Evolutionary conservation across 2,888 invertebrate species (phyloP), one percentile per base, ranked within the genome.

Genomic region (Steinernema carpocapsae): DNA sequence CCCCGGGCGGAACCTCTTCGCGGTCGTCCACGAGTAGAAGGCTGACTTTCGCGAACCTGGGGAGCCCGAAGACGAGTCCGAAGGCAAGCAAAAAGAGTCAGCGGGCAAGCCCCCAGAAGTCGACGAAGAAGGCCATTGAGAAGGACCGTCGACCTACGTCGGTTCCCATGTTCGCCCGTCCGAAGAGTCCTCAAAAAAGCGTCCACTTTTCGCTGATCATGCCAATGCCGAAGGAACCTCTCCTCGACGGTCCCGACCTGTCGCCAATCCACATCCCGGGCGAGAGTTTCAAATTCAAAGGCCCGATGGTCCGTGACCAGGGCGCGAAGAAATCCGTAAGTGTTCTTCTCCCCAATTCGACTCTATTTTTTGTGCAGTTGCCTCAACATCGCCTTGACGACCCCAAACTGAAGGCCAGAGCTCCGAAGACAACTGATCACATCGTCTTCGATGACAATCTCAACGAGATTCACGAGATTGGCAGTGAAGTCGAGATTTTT

Each of bases 361-460:
- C 51, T 6, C 14, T 56, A 4, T 26, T 3, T 4, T 3, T 14
- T 7, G 22, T 14, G 22, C 56, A 24, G 12, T 56, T 56, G 22
- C 56, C 22, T 22, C 6, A 56, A 17, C 56, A 56, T 56, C 56
- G 22, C 4, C 56, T 56, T 26, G 56, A 56, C 26, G 56, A 56
- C 26, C 56, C 56, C 24, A 56, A 56, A 22, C 56, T 56, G 7
- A 56, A 56, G 12, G 56, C 56, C 2, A 12, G 26, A 3, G 6
- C 56, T 22, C 56, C 56, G 56, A 56, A 56, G 26, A 26, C 3
- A 56, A 26, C 56, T 6, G 56, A 56, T 26, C 56, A 56, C 56
- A 26, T 56, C 26, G 12, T 3, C 26, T 56, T 56, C 56, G 56
- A 56, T 17, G 56, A 56, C 26, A 3, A 17, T 6, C 56, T 56